Conservation (phyloP, 2,888 invertebrate species). For the Tachina fera region DNA sequence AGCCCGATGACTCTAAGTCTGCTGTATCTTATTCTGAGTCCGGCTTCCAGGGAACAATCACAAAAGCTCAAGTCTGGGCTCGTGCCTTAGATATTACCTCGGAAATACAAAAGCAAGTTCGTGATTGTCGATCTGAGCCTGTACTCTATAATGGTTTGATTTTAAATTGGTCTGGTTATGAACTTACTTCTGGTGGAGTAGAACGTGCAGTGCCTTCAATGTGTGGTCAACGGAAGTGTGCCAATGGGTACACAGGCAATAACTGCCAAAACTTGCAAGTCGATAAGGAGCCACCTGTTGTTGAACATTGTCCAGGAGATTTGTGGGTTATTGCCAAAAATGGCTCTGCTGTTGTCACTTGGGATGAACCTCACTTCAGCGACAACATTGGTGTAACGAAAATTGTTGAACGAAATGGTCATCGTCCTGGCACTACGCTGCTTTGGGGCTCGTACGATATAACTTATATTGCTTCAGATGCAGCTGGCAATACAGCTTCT, state of each 20-base stretch:
- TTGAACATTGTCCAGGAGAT: conserved; percentile 96
- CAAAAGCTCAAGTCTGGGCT: conserved; percentile 97
- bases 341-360: conserved; percentile 93
- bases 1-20: conserved; percentile 86
- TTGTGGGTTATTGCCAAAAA: conserved; percentile 97
- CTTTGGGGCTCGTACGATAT: conserved; percentile 96
- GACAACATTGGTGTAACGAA: conserved; percentile 93
- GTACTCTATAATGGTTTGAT: conserved; percentile 93
- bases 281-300: conserved; percentile 93
- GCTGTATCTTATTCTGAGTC: conserved; percentile 89
- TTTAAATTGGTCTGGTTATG: conserved; percentile 97
- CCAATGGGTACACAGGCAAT: conserved; percentile 92
- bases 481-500: conserved; percentile 94
- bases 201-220: conserved; percentile 95
- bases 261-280: conserved; percentile 93
- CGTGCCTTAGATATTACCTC: conserved; percentile 94
- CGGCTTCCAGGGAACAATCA: conserved; percentile 97
- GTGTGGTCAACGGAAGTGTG: conserved; percentile 94
- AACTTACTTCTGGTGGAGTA: conserved; percentile 93
- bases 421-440: conserved; percentile 93
- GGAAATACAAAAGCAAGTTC: conserved; percentile 96
- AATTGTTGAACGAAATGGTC: conserved; percentile 92
- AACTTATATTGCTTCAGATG: conserved; percentile 96
- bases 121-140: conserved; percentile 95
- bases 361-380: conserved; percentile 96